phyloP scores from a whole-genome alignment of 1,140 invertebrate genomes.

The Teleogryllus occipitalis region DNA sequence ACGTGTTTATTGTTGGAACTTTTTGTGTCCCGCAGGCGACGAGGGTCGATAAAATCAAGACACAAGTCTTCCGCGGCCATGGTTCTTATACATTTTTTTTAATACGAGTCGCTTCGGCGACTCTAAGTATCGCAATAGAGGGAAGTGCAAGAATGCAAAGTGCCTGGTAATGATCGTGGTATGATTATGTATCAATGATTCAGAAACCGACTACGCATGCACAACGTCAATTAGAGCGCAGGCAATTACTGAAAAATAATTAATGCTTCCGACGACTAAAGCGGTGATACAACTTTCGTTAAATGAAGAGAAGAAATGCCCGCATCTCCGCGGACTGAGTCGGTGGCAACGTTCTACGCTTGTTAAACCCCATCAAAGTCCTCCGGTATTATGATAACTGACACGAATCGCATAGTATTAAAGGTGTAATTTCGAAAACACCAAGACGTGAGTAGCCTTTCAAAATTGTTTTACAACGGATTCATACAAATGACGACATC shows the following conservation, averaged over 20 bases:
- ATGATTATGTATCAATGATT: conserved; percentile 2
- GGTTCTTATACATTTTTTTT: background rate
- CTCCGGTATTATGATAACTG: background rate
- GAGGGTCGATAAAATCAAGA: background rate
- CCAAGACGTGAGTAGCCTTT: background rate
- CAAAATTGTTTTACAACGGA: conserved; percentile 2
- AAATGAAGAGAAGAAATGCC: background rate
- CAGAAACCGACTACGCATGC: background rate
- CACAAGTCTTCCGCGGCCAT: background rate
- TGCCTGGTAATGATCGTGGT: background rate
- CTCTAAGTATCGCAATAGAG: background rate
- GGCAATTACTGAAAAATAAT: background rate
- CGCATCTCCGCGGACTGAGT: background rate
- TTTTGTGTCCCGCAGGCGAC: background rate
- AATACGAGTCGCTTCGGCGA: background rate
- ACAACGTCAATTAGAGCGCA: background rate
- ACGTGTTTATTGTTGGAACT: background rate
- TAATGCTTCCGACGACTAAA: background rate
- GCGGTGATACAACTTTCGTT: conserved; percentile 3
- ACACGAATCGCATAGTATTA: background rate
- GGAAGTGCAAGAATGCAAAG: background rate
- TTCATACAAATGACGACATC: conserved; percentile 4
- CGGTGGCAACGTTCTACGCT: background rate
- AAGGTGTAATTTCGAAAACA: background rate
- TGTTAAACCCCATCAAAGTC: background rate